Conservation (phyloP, 92 coral and sea anemone species). For the Bergia puertoricense region DNA sequence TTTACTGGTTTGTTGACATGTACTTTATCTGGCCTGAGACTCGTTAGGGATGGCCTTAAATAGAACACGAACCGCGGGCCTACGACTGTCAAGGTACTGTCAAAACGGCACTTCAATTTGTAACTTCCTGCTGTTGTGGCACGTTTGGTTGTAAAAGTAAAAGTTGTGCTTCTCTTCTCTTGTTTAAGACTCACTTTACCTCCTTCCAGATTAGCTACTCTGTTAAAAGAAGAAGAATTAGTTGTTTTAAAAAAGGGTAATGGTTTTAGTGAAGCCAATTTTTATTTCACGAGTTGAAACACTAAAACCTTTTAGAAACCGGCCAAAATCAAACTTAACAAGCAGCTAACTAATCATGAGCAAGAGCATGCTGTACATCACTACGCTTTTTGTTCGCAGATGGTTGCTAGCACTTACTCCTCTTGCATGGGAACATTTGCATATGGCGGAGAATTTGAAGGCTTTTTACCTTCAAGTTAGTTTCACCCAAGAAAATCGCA, state of each 20-base stretch:
- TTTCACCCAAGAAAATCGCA: too few relatives aligned
- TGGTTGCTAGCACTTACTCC: too few relatives aligned
- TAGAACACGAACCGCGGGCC: slow-evolving; percentile 1
- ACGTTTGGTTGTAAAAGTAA: background rate
- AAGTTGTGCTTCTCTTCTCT: background rate
- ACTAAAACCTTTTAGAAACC: too few relatives aligned
- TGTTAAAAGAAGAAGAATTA: background rate
- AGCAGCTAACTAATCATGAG: too few relatives aligned
- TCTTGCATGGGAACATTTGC: too few relatives aligned
- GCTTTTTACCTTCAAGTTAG: too few relatives aligned
- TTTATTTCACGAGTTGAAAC: background rate
- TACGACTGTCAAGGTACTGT: background rate
- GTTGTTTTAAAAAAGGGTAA: too few relatives aligned
- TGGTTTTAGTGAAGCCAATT: background rate
- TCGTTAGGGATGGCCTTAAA: background rate
- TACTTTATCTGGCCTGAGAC: background rate
- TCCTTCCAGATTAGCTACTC: slow-evolving; percentile 6
- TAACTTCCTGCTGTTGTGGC: background rate
- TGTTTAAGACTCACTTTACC: background rate
- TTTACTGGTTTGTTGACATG: background rate
- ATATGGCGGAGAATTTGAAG: too few relatives aligned
- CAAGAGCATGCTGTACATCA: too few relatives aligned
- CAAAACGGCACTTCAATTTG: background rate
- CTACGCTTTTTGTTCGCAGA: too few relatives aligned
- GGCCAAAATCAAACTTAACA: too few relatives aligned